These are phyloP conservation scores for Porites rus DNA, from an alignment of 92 coral and sea anemone genomes.

Conservation along the genomic window DNA sequence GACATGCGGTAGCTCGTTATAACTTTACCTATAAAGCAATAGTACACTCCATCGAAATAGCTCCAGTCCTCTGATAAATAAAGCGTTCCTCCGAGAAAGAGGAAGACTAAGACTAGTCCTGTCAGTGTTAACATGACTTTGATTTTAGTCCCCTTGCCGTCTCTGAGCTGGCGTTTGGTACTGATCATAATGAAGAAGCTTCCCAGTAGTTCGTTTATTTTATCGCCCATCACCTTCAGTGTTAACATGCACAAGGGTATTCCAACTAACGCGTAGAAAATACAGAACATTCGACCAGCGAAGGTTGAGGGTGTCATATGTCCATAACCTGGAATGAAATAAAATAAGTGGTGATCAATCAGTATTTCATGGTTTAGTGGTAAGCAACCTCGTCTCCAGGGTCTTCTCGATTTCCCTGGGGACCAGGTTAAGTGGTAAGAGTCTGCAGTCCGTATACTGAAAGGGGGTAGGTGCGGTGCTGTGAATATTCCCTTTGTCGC, in stretches of 20 bases:
- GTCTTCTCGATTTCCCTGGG: no score
- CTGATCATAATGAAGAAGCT: slow-evolving; percentile 26
- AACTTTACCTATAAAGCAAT: slow-evolving; percentile 55
- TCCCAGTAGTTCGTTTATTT: slow-evolving; percentile 47
- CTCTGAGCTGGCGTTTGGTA: slow-evolving; percentile 42
- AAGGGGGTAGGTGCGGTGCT: no score
- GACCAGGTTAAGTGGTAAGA: no score
- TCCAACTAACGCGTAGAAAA: slow-evolving; percentile 60
- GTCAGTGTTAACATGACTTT: slow-evolving; percentile 46
- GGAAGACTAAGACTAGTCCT: slow-evolving; percentile 35
- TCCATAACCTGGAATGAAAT: slow-evolving; percentile 48
- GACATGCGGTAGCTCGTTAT: background rate
- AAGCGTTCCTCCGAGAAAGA: slow-evolving; percentile 63
- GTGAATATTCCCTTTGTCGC: no score
- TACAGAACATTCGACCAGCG: slow-evolving; percentile 62
- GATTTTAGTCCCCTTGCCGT: slow-evolving; percentile 42
- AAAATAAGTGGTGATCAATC: background rate
- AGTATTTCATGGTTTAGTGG: no score
- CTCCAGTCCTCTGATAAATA: slow-evolving; percentile 65
- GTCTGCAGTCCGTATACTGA: no score
- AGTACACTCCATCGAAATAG: slow-evolving; percentile 65
- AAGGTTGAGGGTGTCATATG: slow-evolving; percentile 58
- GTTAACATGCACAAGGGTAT: slow-evolving; percentile 61
- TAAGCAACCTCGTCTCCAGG: no score
- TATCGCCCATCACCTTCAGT: slow-evolving; percentile 52